These are phyloP conservation scores for Neotoma lepida DNA, from an alignment of 2,113 vertebrate genomes.

Conservation along the genomic window DNA sequence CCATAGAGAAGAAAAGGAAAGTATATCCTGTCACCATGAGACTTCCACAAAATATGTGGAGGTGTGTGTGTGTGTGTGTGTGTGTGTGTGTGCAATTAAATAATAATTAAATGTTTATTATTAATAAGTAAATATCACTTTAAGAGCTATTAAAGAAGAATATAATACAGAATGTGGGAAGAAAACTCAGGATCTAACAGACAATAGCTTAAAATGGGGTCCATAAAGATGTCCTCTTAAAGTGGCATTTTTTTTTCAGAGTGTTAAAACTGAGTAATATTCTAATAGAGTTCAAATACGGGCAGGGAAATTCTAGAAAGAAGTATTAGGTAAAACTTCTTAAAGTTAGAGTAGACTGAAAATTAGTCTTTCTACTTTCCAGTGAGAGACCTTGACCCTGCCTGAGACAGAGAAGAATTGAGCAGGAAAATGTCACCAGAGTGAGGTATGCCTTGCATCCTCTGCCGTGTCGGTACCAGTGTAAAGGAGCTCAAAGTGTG, in stretches of 20 bases:
- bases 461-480: fast-evolving
- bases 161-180: background rate
- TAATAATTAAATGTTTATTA: background rate
- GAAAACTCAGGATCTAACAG: background rate
- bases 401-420: background rate
- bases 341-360: background rate
- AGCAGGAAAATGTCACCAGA: background rate
- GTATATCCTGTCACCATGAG: background rate
- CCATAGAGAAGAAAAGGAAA: background rate
- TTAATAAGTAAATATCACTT: background rate
- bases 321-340: background rate
- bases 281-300: background rate
- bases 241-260: background rate
- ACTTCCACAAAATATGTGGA: background rate
- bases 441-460: background rate
- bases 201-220: background rate
- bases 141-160: background rate
- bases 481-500: background rate
- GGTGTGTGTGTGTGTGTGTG: too few species aligned
- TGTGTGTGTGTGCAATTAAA: background rate
- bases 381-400: background rate
- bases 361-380: background rate
- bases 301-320: background rate
- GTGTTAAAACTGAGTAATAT: background rate
- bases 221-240: background rate